Evolutionary conservation across 2,113 vertebrate species (phyloP).

Genomic region (Pyxicephalus adspersus): DNA sequence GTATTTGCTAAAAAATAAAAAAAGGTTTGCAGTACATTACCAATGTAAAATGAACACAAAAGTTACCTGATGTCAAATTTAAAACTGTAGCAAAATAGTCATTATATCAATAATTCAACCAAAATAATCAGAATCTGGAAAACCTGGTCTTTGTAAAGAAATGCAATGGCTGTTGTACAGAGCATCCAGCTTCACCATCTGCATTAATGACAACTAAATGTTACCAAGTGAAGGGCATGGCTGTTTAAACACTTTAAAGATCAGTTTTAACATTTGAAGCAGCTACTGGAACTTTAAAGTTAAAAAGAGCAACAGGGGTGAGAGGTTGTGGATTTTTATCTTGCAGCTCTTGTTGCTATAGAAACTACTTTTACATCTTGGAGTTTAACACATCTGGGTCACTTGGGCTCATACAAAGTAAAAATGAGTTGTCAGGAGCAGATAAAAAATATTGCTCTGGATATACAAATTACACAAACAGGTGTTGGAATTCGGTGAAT

Average conservation of each 20-base stretch:
- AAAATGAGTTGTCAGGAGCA: slow-evolving; percentile 33
- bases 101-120: too few relatives aligned
- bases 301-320: slow-evolving; percentile 59
- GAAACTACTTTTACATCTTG: slow-evolving; percentile 61
- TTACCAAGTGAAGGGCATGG: background rate
- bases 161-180: background rate
- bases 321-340: slow-evolving; percentile 60
- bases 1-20: too few relatives aligned
- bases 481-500: background rate
- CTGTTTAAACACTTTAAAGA: slow-evolving; percentile 59
- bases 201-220: slow-evolving; percentile 24
- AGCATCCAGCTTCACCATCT: background rate
- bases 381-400: slow-evolving; percentile 57
- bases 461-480: slow-evolving; percentile 10
- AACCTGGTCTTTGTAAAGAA: background rate
- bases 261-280: slow-evolving; percentile 59
- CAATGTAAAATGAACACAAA: too few relatives aligned
- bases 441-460: slow-evolving; percentile 20
- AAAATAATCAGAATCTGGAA: background rate
- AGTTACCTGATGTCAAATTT: too few relatives aligned
- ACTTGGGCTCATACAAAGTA: slow-evolving; percentile 52
- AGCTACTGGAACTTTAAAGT: slow-evolving; percentile 59
- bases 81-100: too few relatives aligned
- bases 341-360: slow-evolving; percentile 66
- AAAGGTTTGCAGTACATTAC: too few relatives aligned